A percentile compares a stretch with the other conserved stretches of the same genome.
phyloP scores from a whole-genome alignment of 2,888 invertebrate species.

The Merodon equestris region DNA sequence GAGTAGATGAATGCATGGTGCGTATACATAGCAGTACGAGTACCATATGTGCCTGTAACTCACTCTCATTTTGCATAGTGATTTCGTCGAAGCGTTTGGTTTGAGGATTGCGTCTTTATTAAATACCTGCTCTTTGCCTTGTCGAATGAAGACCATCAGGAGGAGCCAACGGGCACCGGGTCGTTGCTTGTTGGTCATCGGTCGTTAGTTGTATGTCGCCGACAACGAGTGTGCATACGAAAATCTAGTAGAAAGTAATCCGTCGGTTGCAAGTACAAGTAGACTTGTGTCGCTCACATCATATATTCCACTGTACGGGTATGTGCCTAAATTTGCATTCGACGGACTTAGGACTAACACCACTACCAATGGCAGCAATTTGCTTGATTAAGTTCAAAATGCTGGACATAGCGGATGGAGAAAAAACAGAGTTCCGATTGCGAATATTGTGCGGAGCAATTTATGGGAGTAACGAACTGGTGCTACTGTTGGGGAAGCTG shows the following conservation, averaged over 20 bases:
- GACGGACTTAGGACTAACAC: not conserved
- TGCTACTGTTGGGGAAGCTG: slow-evolving; percentile 10
- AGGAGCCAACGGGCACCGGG: not conserved
- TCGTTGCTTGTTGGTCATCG: too few relatives aligned
- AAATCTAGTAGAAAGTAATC: slow-evolving; percentile 38
- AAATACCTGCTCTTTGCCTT: slow-evolving; percentile 49
- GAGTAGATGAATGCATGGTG: not conserved
- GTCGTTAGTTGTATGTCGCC: not conserved
- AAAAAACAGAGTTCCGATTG: slow-evolving; percentile 24
- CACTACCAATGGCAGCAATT: slow-evolving; percentile 59
- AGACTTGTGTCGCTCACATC: too few relatives aligned
- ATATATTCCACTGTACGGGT: too few relatives aligned
- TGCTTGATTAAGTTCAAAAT: slow-evolving; percentile 65
- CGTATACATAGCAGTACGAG: too few relatives aligned
- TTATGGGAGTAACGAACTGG: slow-evolving; percentile 57
- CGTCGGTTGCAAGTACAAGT: not conserved
- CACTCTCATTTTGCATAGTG: slow-evolving; percentile 44
- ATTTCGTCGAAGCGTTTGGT: slow-evolving; percentile 1
- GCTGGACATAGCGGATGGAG: slow-evolving; percentile 6
- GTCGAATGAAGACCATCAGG: slow-evolving; percentile 44
- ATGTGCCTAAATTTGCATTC: too few relatives aligned
- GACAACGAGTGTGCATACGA: slow-evolving; percentile 17
- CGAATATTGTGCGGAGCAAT: slow-evolving; percentile 62
- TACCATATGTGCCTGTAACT: slow-evolving; percentile 30
- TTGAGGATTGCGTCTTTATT: slow-evolving; percentile 48